Evolutionary conservation across 2,888 invertebrate species (phyloP).

Genomic region (Limnephilus auricula): DNA sequence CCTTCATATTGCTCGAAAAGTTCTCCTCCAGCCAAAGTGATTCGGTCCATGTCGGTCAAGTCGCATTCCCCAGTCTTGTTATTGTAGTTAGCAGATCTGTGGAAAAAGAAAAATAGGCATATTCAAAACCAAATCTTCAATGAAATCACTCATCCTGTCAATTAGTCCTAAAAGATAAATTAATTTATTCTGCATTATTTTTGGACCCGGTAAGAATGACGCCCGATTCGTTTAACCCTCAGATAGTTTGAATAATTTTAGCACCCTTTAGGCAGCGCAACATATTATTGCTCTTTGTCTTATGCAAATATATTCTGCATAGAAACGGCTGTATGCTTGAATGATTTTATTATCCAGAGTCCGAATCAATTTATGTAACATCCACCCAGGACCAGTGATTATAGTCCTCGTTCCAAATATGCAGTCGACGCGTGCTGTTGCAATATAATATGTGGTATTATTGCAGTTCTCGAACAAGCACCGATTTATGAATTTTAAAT

Average conservation of each 20-base stretch:
- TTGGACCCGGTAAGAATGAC: background rate
- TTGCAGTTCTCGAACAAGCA: background rate
- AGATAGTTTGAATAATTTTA: background rate
- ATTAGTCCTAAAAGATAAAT: background rate
- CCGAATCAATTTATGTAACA: background rate
- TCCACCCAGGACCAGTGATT: background rate
- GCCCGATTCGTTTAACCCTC: background rate
- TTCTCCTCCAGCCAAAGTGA: constrained; percentile 90
- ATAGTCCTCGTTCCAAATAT: background rate
- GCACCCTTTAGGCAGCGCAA: background rate
- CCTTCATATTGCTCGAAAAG: constrained; percentile 85
- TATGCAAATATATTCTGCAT: constrained; percentile 18
- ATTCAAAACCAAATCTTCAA: constrained; percentile 22
- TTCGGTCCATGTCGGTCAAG: constrained; percentile 93
- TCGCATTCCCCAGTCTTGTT: constrained; percentile 91
- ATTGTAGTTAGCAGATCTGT: constrained; percentile 94
- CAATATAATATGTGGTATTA: background rate
- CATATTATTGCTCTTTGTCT: constrained; percentile 6
- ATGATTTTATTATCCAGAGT: background rate
- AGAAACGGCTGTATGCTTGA: background rate
- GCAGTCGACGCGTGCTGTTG: background rate
- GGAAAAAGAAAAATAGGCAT: constrained; percentile 59
- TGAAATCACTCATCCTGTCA: background rate
- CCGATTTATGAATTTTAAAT: background rate
- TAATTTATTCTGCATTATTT: background rate